These are phyloP conservation scores for Lycophotia porphyrea DNA, from an alignment of 2,888 invertebrate genomes.

Conservation along the genomic window DNA sequence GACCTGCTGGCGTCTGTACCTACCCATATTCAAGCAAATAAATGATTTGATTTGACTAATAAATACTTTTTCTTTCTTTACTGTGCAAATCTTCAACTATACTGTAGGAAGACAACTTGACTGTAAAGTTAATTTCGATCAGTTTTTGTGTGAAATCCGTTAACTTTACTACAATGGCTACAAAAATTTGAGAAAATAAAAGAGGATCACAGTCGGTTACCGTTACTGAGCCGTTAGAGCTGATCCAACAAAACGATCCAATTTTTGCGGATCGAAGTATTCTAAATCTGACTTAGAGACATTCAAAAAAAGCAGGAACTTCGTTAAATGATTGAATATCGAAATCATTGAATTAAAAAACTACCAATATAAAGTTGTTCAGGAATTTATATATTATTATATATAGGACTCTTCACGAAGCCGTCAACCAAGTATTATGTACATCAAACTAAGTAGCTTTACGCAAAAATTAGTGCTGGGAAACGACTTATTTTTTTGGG, in stretches of 20 bases:
- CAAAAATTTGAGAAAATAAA: conserved; percentile 38
- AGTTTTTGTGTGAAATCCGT: conserved; percentile 16
- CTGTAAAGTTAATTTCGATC: background rate
- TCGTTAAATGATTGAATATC: background rate
- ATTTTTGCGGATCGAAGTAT: conserved; percentile 17
- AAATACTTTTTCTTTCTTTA: too few species aligned
- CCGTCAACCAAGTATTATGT: too few species aligned
- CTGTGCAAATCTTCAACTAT: background rate
- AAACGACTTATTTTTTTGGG: too few species aligned
- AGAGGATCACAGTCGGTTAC: conserved; percentile 20
- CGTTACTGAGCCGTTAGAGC: conserved; percentile 34
- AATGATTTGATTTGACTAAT: too few species aligned
- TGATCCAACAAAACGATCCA: conserved; percentile 5
- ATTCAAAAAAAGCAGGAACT: background rate
- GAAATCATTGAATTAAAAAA: background rate
- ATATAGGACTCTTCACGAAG: too few species aligned
- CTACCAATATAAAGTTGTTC: background rate
- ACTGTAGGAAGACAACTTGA: background rate
- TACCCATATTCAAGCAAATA: too few species aligned
- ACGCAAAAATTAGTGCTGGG: too few species aligned
- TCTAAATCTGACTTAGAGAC: background rate
- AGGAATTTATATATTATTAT: too few species aligned
- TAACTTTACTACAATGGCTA: conserved; percentile 9
- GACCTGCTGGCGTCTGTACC: too few species aligned
- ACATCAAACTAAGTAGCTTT: too few species aligned